These are phyloP conservation scores for Panthera tigris DNA, from an alignment of 2,113 vertebrate genomes.

Conservation along the genomic window DNA sequence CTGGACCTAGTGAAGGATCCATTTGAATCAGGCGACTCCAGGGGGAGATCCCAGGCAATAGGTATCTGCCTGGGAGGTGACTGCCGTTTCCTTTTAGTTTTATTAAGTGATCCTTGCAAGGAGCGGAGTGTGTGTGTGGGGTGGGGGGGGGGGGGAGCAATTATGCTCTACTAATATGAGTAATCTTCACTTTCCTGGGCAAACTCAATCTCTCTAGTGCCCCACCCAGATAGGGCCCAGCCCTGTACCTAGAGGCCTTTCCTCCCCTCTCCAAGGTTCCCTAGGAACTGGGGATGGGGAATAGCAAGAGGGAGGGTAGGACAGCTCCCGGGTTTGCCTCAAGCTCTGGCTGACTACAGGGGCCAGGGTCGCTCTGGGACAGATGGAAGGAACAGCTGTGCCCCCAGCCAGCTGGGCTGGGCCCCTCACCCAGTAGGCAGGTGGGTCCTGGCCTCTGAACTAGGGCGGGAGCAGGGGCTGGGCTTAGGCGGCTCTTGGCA, in stretches of 20 bases:
- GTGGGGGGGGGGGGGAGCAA: neutral
- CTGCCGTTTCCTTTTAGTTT: slow-evolving; percentile 60
- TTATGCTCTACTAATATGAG: slow-evolving; percentile 63
- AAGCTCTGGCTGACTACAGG: neutral
- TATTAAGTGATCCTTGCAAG: slow-evolving; percentile 60
- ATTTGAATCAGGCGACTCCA: slow-evolving; percentile 27
- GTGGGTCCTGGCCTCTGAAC: slow-evolving; percentile 41
- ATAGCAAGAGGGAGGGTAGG: neutral
- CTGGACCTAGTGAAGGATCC: neutral
- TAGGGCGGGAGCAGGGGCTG: slow-evolving; percentile 8
- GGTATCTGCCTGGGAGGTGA: slow-evolving; percentile 14
- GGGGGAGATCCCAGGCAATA: slow-evolving; percentile 6
- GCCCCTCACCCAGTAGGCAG: slow-evolving; percentile 41
- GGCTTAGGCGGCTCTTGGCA: slow-evolving; percentile 47
- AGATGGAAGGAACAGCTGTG: slow-evolving; percentile 72
- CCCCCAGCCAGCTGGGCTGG: neutral
- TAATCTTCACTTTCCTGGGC: slow-evolving; percentile 68
- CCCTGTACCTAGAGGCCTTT: slow-evolving; percentile 35
- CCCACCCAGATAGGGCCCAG: slow-evolving; percentile 38
- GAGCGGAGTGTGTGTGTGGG: neutral
- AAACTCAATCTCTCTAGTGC: slow-evolving; percentile 7
- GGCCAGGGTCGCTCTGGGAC: slow-evolving; percentile 23
- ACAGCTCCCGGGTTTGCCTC: slow-evolving; percentile 32
- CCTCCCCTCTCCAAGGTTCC: slow-evolving; percentile 3
- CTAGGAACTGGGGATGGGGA: neutral